Conservation (phyloP, 2,113 vertebrate species). For the Haplochromis burtoni region DNA sequence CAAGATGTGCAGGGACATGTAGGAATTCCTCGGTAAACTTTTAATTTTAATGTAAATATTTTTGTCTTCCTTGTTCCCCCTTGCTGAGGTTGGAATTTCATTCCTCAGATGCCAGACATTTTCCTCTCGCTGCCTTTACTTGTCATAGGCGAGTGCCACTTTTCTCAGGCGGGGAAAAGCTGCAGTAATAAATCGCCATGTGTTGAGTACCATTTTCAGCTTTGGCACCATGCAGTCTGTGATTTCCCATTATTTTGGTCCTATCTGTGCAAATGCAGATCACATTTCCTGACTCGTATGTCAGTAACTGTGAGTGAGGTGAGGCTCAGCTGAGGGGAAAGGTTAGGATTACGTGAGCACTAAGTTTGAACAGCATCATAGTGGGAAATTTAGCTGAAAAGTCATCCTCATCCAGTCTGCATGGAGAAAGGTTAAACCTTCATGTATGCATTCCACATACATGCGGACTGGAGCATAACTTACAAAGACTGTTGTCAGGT, state of each 20-base stretch:
- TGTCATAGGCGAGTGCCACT: conserved; percentile 49
- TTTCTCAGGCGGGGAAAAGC: conserved; percentile 37
- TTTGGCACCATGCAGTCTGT: background rate
- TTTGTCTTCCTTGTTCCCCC: conserved; percentile 13
- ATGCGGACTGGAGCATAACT: conserved; percentile 42
- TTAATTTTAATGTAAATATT: conserved; percentile 50
- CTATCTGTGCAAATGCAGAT: background rate
- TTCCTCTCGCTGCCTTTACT: conserved; percentile 48
- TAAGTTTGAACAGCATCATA: background rate
- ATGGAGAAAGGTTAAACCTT: background rate
- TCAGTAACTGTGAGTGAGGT: background rate
- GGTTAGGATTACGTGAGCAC: conserved; percentile 25
- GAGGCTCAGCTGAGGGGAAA: conserved; percentile 10
- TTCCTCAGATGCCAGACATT: conserved; percentile 63
- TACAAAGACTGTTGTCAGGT: background rate
- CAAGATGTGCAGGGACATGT: background rate
- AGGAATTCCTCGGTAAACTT: background rate
- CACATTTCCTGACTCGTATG: background rate
- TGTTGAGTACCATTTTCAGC: conserved; percentile 20
- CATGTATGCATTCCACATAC: conserved; percentile 38
- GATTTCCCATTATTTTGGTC: conserved; percentile 11
- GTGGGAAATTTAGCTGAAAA: background rate
- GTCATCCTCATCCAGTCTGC: background rate
- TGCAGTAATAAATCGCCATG: conserved; percentile 5
- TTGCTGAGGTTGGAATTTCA: conserved; percentile 21